Base-by-base conservation (phyloP, 2,113 vertebrate species). In the Pachypanchax playfairii region DNA sequence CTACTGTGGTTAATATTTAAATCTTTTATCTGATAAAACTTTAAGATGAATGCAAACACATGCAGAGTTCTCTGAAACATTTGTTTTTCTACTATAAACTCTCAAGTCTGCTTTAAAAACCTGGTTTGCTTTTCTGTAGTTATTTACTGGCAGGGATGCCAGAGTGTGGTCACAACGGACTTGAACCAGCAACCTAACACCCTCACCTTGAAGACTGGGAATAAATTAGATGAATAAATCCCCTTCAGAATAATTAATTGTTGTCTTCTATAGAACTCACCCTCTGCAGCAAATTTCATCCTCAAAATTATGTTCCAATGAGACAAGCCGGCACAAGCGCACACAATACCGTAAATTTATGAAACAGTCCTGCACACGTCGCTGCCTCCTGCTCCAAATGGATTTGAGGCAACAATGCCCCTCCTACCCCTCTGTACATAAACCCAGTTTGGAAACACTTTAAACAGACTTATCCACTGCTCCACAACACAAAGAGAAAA, bases 381-480 rank as follows among this genome's bases (percentile, higher is more conserved):
- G 41, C 67, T 43, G 28, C 25, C 51, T 24, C 33, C 21, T 24
- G 50, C 54, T 69, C 65, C 75, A 41, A 59, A 4, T 54, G 70
- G 65, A 68, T 62, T 51, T 68, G 47, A 64, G 64, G 69, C 69
- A 59, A 33, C 28, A 15, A 59, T 65, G 69, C 83, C 68, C 84
- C 83, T 72, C 78, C 68, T 39, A 70, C 41, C 60, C 83, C 73
- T 82, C 83, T 84, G 83, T 86, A 85, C 80, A 85, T 78, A 75
- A 82, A 75, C 74, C 77, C 80, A 60, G 79, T 82, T 82, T 87
- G 88, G 87, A 84, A 83, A 67, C 80, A 85, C 83, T 88, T 89
- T 74, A 88, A 88, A 87, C 70, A 87, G 78, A 85, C 83, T 84
- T 53, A 67, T 59, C 73, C 77, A 75, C 44, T n/a, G 56, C 84